A percentile compares a stretch with the other conserved stretches of the same genome.
These are phyloP conservation scores for Rhizoglyphus robini DNA, from an alignment of 1,140 invertebrate species.

Conservation along the genomic window DNA sequence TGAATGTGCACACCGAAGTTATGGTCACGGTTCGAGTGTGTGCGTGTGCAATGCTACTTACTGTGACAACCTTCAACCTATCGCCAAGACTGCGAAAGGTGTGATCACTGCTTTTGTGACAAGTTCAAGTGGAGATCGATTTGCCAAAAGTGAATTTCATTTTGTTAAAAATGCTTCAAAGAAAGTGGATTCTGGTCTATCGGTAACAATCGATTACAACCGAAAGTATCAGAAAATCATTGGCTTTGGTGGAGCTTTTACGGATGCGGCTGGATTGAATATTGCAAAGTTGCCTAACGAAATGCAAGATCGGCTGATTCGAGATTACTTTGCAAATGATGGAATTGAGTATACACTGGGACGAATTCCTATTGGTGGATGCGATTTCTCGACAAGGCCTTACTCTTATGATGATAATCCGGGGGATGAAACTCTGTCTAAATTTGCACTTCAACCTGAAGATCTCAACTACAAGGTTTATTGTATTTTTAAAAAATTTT, in stretches of 20 bases:
- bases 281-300: not conserved
- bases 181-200: slow-evolving; percentile 52
- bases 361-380: slow-evolving; percentile 62
- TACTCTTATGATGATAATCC: slow-evolving; percentile 45
- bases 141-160: not conserved
- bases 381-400: slow-evolving; percentile 74
- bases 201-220: slow-evolving; percentile 77
- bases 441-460: slow-evolving; percentile 49
- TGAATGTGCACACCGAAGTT: slow-evolving; percentile 35
- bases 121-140: not conserved
- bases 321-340: too few species aligned
- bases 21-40: slow-evolving; percentile 43
- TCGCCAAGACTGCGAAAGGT: not conserved
- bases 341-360: too few species aligned
- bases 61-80: not conserved
- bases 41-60: slow-evolving; percentile 66
- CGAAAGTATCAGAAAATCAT: too few species aligned
- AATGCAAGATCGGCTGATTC: slow-evolving; percentile 41
- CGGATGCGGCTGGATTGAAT: slow-evolving; percentile 41
- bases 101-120: not conserved
- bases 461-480: too few species aligned
- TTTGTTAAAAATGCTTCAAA: not conserved
- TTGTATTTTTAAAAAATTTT: too few species aligned
- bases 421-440: slow-evolving; percentile 46
- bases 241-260: too few species aligned